Evolutionary conservation across 2,113 vertebrate species (phyloP).

Genomic region (Petrocephalus microphthalmus): DNA sequence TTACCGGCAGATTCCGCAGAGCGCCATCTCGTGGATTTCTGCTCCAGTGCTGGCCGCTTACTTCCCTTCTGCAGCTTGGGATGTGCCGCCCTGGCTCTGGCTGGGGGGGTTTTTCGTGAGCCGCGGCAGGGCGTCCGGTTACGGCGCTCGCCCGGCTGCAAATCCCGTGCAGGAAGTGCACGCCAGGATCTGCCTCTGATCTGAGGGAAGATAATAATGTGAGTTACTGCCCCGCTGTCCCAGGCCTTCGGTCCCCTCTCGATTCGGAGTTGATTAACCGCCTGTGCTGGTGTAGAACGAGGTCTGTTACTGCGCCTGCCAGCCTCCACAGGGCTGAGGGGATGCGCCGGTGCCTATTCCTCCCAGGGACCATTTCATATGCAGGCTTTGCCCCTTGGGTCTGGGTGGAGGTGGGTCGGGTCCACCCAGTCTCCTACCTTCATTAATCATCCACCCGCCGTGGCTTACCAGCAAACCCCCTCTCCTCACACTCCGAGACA

Average conservation of each 20-base stretch:
- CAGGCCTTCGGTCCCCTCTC: not conserved
- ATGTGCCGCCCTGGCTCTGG: not conserved
- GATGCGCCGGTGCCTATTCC: constrained; percentile 45
- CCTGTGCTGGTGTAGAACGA: constrained; percentile 26
- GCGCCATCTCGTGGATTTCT: not conserved
- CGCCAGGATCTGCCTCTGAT: not conserved
- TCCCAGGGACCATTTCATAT: constrained; percentile 76
- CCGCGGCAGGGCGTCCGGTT: not conserved
- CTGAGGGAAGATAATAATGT: not conserved
- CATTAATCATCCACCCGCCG: constrained; percentile 97
- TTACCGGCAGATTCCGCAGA: not conserved
- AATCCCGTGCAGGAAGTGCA: not conserved
- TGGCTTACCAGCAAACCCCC: constrained; percentile 89
- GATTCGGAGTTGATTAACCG: constrained; percentile 10
- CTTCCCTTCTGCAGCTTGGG: not conserved
- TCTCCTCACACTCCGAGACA: constrained; percentile 97
- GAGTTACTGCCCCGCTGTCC: not conserved
- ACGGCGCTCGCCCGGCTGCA: not conserved
- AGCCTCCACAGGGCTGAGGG: constrained; percentile 27
- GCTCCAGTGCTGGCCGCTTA: not conserved
- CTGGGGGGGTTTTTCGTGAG: not conserved
- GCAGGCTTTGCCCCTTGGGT: constrained; percentile 83
- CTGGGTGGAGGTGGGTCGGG: constrained; percentile 95
- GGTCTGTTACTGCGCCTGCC: constrained; percentile 27
- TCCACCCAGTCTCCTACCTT: constrained; percentile 90